Evolutionary conservation across 2,797 vertebrate genomes (phyloP), one percentile per base, ranked within the genome.

Genomic region (Hybognathus amarus): DNA sequence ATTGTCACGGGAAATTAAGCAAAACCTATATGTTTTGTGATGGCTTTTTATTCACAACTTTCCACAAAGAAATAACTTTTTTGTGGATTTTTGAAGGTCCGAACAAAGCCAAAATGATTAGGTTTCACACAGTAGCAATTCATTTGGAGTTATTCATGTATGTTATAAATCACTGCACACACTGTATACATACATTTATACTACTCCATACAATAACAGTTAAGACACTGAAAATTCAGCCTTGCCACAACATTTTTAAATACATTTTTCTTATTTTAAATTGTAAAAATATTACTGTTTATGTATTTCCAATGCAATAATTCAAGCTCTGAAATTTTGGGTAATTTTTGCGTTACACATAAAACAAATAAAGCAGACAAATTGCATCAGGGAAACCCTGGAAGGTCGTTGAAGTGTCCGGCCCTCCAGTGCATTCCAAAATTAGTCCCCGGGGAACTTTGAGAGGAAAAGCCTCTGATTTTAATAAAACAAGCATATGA

Each of bases 1-100:
- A 71, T 36, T 85, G 27, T 67, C 68, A 12, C 50, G 3, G 27
- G 50, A 52, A n/a, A 33, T 77, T 69, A 45, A 68, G 17, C n/a
- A 22, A 18, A 82, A 36, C 11, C 10, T 12, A 45, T 7, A 45
- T 70, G 17, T 3, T 40, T 40, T 18, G 33, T 3, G 2, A 38
- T 68, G 64, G 47, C n/a, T 40, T 78, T 22, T 22, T 30, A 71
- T 71, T 9, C 40, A 40, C 6, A 15, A 40, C 33, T 40, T 36
- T 67, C 1, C 12, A 15, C 7, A 22, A 33, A 2, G 61, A 79
- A 74, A 66, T 64, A n/a, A 17, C 2, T 12, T 10, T 11, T 68
- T 13, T 0, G 6, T 6, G 6, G 11, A 63, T 63, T 63, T 76
- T 54, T 38, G 12, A 27, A 17, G 18, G n/a, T 69, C 18, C 11